Base-by-base conservation (phyloP, 2,113 vertebrate genomes). In the Pollimyrus isidori region DNA sequence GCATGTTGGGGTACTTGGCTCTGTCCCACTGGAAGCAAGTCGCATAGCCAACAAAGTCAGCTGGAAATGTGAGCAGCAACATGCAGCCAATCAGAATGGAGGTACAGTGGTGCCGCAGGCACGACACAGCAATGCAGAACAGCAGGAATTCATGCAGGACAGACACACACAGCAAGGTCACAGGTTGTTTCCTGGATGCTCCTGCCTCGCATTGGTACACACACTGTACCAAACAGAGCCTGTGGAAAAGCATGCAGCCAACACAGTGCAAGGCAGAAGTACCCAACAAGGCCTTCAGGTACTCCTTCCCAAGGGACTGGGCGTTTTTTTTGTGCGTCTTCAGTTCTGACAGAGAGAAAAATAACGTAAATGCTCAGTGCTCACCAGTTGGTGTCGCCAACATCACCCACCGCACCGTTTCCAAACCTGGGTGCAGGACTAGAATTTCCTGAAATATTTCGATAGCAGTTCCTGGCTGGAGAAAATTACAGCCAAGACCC, bases 21-120 rank as follows among this genome's bases (percentile, higher is more conserved):
- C 97, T 97, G 96, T 99, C 98, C 98, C 98, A 99, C 89, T 99
- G 97, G 92, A 99, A 99, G 86, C 93, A 96, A 76, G 96, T 97
- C 94, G 98, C 92, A 3, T 97, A 98, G 91, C 95, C 97, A 56
- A 96, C 94, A 89, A 98, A 91, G 90, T 99, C 97, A 91, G 97
- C 98, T 99, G 94, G 42, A 82, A 92, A 86, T 93, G 80, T 91
- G 48, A 62, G 26, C 30, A 30, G 17, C 52, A 87, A 39, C 13
- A 45, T 10, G 11, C 87, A 87, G 6, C 53, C 11, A 35, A 58
- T 56, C 87, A 56, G 30, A 46, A 62, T 26, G 46, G 23, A 7
- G 30, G 82, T 65, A 35, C 21, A 2, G 3, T 39, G 56, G n/a
- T 82, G 56, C 21, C 88, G 26, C 17, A 30, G 13, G 42, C 84